Evolutionary conservation across 2,113 vertebrate genomes (phyloP).

Genomic region (Podocnemis expansa): DNA sequence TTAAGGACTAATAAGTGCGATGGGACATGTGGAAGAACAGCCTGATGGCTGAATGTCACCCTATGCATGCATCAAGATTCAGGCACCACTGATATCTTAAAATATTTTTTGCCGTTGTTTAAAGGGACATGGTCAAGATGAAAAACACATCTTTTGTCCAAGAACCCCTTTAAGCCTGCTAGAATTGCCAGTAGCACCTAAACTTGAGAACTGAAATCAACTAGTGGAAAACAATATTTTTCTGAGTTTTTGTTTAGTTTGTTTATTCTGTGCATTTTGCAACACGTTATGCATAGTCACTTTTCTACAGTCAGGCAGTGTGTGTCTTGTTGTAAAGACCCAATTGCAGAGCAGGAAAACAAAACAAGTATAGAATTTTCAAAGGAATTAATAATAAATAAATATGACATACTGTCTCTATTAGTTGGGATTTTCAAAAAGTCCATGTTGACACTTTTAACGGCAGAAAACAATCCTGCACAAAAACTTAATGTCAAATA

Average conservation of each 20-base stretch:
- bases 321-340: constrained; percentile 14
- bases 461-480: background rate
- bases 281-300: background rate
- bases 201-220: background rate
- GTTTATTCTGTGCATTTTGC: background rate
- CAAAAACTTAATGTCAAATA: background rate
- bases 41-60: background rate
- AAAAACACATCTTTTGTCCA: background rate
- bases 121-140: background rate
- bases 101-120: background rate
- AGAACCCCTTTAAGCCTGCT: background rate
- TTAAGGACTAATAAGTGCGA: too few relatives aligned
- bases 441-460: background rate
- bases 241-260: background rate
- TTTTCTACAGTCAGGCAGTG: constrained; percentile 27
- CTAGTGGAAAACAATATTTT: background rate
- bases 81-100: background rate
- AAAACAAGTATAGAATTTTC: background rate
- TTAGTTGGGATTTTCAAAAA: background rate
- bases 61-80: background rate
- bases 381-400: background rate
- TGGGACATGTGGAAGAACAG: too few relatives aligned
- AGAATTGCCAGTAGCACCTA: background rate
- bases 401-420: background rate
- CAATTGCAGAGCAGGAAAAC: background rate